These are phyloP conservation scores for Seriola aureovittata DNA, from an alignment of 2,113 vertebrate genomes.

Conservation along the genomic window DNA sequence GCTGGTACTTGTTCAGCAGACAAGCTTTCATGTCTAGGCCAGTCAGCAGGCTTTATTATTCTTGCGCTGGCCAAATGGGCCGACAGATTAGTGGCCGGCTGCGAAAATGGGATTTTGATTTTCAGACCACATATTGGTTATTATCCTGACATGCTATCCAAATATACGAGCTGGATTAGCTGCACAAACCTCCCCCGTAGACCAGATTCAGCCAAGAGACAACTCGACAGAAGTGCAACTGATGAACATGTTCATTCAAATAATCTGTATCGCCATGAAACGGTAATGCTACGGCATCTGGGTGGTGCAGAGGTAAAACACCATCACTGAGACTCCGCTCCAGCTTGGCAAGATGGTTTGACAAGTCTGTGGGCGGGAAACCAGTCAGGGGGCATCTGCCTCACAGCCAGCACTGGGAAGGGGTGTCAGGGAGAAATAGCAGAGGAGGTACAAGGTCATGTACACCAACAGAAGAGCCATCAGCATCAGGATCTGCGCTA, in stretches of 20 bases:
- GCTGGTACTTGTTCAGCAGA: constrained; percentile 13
- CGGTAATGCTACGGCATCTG: background rate
- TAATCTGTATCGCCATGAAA: constrained; percentile 1
- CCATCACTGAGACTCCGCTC: background rate
- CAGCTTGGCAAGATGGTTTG: background rate
- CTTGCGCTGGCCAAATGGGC: constrained; percentile 37
- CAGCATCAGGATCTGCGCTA: background rate
- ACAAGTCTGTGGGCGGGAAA: background rate
- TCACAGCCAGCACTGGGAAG: background rate
- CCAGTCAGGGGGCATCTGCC: background rate
- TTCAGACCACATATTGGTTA: constrained; percentile 40
- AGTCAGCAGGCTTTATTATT: constrained; percentile 27
- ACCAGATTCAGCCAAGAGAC: background rate
- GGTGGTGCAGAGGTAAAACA: background rate
- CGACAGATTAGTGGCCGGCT: constrained; percentile 43
- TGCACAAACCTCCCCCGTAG: constrained; percentile 8
- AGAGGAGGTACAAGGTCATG: background rate
- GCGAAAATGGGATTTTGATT: constrained; percentile 54
- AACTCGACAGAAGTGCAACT: background rate
- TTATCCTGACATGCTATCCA: constrained; percentile 36
- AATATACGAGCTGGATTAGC: constrained; percentile 2
- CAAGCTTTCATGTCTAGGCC: constrained; percentile 30
- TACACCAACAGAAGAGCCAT: too few species aligned
- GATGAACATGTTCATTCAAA: constrained; percentile 11
- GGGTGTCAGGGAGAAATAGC: background rate